Percentiles rank a stretch among this genome's conserved stretches.
Conservation (phyloP, 1,140 invertebrate species). For the Zaprionus nigranus region DNA sequence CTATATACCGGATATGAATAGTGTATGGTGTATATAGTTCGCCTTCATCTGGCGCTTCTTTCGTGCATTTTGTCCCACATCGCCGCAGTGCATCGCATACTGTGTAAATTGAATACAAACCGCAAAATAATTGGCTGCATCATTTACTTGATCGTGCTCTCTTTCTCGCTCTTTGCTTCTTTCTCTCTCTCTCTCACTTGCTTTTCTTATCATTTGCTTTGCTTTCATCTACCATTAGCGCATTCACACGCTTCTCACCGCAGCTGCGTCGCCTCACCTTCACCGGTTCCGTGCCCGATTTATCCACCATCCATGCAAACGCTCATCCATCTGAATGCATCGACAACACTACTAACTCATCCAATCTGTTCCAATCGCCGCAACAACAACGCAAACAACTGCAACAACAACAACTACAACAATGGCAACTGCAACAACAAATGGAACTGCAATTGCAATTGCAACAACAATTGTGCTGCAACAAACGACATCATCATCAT, state of each 20-base stretch:
- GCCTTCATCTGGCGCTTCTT: neutral
- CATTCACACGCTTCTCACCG: slow-evolving; percentile 78
- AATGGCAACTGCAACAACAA: slow-evolving; percentile 60
- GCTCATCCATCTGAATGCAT: slow-evolving; percentile 41
- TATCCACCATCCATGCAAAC: slow-evolving; percentile 66
- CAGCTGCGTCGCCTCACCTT: slow-evolving; percentile 77
- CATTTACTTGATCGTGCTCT: slow-evolving; percentile 2
- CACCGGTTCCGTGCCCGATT: slow-evolving; percentile 84
- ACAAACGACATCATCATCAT: slow-evolving; percentile 66
- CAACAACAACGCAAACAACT: slow-evolving; percentile 29
- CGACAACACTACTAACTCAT: slow-evolving; percentile 35
- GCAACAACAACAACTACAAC: slow-evolving; percentile 41
- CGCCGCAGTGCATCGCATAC: neutral
- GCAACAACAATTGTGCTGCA: slow-evolving; percentile 59
- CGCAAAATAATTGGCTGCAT: slow-evolving; percentile 4
- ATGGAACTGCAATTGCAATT: slow-evolving; percentile 46
- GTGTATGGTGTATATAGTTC: neutral
- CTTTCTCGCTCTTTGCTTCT: neutral
- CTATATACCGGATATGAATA: too few relatives aligned
- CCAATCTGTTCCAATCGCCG: slow-evolving; percentile 35
- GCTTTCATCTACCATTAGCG: slow-evolving; percentile 46
- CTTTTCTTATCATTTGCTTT: slow-evolving; percentile 17
- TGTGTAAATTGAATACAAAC: neutral
- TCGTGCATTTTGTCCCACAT: slow-evolving; percentile 11
- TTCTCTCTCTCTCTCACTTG: slow-evolving; percentile 6